Evolutionary conservation across 2,797 vertebrate genomes (phyloP).

Genomic region (Poecilia velifera): DNA sequence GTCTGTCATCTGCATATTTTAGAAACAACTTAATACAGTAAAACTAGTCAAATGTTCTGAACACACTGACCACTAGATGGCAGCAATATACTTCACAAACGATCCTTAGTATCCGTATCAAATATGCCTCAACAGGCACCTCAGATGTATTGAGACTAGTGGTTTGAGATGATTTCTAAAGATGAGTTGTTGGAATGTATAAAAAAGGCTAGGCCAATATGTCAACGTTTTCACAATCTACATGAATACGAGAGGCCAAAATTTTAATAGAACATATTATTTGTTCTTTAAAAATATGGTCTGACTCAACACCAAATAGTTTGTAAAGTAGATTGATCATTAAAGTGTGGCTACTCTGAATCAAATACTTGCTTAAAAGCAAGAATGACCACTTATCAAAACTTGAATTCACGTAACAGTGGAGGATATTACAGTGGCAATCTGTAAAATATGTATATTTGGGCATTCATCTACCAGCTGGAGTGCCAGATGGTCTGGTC

Average conservation of each 20-base stretch:
- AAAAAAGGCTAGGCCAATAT: too few relatives aligned
- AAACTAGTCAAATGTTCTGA: background rate
- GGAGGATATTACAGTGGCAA: background rate
- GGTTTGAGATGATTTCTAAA: background rate
- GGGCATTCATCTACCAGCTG: background rate
- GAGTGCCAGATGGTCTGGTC: background rate
- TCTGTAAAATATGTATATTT: background rate
- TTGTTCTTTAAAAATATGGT: too few relatives aligned
- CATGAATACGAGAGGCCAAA: too few relatives aligned
- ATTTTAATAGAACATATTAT: background rate
- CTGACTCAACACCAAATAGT: too few relatives aligned
- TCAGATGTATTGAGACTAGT: background rate
- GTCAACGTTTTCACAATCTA: too few relatives aligned
- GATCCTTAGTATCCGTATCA: background rate
- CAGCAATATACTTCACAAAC: background rate
- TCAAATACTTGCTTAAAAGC: background rate
- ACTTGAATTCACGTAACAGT: background rate
- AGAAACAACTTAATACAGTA: background rate
- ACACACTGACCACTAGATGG: background rate
- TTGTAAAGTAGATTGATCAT: background rate
- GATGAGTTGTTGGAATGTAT: background rate
- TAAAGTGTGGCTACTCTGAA: background rate
- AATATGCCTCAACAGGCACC: background rate
- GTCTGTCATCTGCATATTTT: background rate
- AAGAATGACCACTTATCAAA: background rate